These are phyloP conservation scores for Anneissia japonica DNA, from an alignment of 35 echinoderm and acorn worm genomes.

Conservation along the genomic window DNA sequence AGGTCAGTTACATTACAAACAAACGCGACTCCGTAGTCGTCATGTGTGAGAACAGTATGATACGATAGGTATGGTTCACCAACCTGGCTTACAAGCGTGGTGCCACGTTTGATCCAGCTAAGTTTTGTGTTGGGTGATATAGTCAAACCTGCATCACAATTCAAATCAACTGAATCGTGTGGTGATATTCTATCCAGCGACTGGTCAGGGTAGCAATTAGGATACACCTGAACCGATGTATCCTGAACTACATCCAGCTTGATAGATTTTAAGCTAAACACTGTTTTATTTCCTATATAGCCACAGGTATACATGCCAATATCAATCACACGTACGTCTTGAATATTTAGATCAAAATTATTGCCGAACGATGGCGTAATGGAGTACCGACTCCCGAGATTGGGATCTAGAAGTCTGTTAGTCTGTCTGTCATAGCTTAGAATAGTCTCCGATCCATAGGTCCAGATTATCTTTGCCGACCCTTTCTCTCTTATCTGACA, in stretches of 20 bases:
- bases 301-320: neutral
- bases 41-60: neutral
- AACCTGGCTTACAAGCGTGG: neutral
- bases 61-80: neutral
- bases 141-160: neutral
- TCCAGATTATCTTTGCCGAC: neutral
- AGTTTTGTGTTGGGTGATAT: neutral
- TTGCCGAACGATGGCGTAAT: neutral
- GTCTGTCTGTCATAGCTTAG: neutral
- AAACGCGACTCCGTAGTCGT: neutral
- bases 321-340: neutral
- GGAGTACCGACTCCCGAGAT: neutral
- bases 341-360: neutral
- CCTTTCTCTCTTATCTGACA: neutral
- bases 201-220: neutral
- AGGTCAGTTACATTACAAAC: neutral
- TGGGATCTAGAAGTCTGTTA: neutral
- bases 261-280: neutral
- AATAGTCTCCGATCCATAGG: neutral
- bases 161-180: neutral
- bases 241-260: neutral
- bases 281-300: neutral
- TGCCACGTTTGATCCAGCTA: neutral
- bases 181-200: neutral
- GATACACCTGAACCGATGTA: neutral